Percentiles rank a stretch among this genome's conserved stretches.
phyloP scores from a whole-genome alignment of 1,140 invertebrate genomes.

The Leptinotarsa lineolata region DNA sequence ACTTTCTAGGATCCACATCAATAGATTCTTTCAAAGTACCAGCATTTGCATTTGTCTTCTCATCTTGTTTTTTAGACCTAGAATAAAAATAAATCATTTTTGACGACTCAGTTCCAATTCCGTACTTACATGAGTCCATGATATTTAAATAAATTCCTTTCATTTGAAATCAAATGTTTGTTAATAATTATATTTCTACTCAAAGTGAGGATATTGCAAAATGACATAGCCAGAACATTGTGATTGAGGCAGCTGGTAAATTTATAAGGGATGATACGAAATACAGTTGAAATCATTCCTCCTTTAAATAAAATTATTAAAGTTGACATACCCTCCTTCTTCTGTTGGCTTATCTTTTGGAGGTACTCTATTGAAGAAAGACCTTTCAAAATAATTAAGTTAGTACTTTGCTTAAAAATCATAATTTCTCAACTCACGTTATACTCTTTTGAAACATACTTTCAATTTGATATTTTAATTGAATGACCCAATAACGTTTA shows the following conservation, averaged over 20 bases:
- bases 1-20: too few species aligned
- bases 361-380: slow-evolving; percentile 20
- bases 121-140: neutral
- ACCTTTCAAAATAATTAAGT: slow-evolving; percentile 12
- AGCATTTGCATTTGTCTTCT: too few species aligned
- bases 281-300: neutral
- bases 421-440: slow-evolving; percentile 17
- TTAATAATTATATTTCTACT: neutral
- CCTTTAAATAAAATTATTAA: neutral
- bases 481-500: neutral
- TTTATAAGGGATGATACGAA: neutral
- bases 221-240: neutral
- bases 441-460: slow-evolving; percentile 15
- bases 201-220: neutral
- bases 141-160: neutral
- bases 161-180: neutral
- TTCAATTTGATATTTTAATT: neutral
- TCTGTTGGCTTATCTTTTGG: slow-evolving; percentile 10
- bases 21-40: too few species aligned
- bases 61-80: too few species aligned
- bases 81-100: neutral
- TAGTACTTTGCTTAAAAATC: too few species aligned
- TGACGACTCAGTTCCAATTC: neutral
- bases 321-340: slow-evolving; percentile 1
- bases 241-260: neutral